Percentiles rank a stretch among this genome's conserved stretches.
Evolutionary conservation across 2,113 vertebrate species (phyloP).

Genomic region (Butorides virescens): DNA sequence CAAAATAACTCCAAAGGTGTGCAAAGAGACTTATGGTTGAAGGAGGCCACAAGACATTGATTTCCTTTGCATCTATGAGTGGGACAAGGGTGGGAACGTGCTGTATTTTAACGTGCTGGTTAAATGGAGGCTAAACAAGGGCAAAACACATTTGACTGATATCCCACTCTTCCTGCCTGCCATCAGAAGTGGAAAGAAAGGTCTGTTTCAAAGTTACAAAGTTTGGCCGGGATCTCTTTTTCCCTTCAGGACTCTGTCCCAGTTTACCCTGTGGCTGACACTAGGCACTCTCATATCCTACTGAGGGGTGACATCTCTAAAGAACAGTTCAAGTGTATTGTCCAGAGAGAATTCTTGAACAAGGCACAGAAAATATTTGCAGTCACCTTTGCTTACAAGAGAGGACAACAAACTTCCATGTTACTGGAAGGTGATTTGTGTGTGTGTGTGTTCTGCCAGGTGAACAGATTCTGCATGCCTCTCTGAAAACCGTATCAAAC

Average conservation of each 20-base stretch:
- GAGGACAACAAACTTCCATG: not conserved
- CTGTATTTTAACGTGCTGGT: not conserved
- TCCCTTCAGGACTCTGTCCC: not conserved
- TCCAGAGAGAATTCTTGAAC: not conserved
- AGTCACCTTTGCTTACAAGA: not conserved
- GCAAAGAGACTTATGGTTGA: not conserved
- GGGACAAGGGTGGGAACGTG: not conserved
- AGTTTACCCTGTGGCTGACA: not conserved
- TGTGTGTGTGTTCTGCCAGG: not conserved
- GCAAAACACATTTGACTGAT: not conserved
- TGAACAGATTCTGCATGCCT: not conserved
- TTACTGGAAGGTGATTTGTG: not conserved
- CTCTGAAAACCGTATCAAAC: not conserved
- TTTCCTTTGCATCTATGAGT: not conserved
- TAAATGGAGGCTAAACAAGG: not conserved
- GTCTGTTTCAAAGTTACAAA: not conserved
- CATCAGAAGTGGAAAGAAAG: not conserved
- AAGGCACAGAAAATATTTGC: not conserved
- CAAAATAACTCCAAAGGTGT: not conserved
- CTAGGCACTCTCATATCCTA: not conserved
- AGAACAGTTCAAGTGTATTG: not conserved
- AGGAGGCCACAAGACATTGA: not conserved
- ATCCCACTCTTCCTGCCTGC: not conserved
- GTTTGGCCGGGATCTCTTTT: not conserved
- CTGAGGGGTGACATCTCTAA: not conserved